Base-by-base conservation (phyloP, 2,888 invertebrate genomes). In the Yponomeuta plumbellus region DNA sequence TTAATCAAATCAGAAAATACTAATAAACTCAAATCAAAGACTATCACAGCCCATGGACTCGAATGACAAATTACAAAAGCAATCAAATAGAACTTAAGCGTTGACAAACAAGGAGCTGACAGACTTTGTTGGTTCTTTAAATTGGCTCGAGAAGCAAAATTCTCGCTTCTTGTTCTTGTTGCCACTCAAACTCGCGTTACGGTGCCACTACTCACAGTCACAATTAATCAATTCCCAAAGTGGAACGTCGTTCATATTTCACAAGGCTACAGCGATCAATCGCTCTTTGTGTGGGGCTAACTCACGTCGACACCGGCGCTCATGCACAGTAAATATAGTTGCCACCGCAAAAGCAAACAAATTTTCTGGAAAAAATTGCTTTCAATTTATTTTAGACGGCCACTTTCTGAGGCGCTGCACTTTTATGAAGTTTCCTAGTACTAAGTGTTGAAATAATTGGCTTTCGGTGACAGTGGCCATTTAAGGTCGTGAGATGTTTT, bases 201-300 rank as follows among this genome's bases (percentile, higher is more conserved):
- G 77, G 76, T 79, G 74, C 77, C 79, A 74, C 75, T 80, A 80
- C 83, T 20, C 65, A 65, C 8, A 23, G 26, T 77, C 72, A 84
- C 84, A 87, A 91, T 91, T 90, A 89, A 90, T 91, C 89, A 90
- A 88, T 88, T 85, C 77, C 72, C 78, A 84, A 88, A 83, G 75
- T 86, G 75, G 86, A 86, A 75, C 85, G 76, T 26, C 69, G 75
- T 79, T 83, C 80, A 84, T 86, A 87, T 86, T 86, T 87, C 82
- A 83, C 77, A 77, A 81, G 81, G 76, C 76, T 73, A 74, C 71
- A 79, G 74, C 83, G 72, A 86, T 88, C 85, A 87, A 87, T 86
- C 83, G 81, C 80, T 79, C 88, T 85, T 86, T 85, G 90, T 88
- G 91, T 90, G 90, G 89, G 89, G 88, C 89, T 79, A 78, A 80